Evolutionary conservation across 2,888 invertebrate species (phyloP).

Genomic region (Tillus elongatus): DNA sequence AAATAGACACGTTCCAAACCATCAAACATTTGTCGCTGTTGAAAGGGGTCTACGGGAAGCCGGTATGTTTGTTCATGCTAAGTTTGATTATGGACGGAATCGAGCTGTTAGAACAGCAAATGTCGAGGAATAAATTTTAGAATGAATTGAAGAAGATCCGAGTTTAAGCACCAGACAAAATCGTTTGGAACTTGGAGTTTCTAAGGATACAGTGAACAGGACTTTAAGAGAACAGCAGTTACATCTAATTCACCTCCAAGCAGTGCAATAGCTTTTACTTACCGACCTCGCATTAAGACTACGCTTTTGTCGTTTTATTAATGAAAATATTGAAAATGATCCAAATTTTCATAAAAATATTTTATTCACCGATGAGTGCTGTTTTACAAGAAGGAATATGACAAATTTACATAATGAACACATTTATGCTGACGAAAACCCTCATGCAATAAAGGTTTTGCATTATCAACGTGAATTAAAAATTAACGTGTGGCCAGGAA

Average conservation of each 20-base stretch:
- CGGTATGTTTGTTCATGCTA: slow-evolving; percentile 1
- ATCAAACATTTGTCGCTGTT: slow-evolving; percentile 6
- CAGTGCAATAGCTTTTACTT: neutral
- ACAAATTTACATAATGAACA: slow-evolving; percentile 6
- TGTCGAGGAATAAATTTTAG: neutral
- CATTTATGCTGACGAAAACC: slow-evolving; percentile 9
- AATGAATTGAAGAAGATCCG: slow-evolving; percentile 1
- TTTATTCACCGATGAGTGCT: slow-evolving; percentile 8
- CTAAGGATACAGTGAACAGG: neutral
- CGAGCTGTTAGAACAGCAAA: neutral
- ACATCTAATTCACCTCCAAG: neutral
- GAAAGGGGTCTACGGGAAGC: slow-evolving; percentile 1
- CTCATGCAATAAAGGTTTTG: slow-evolving; percentile 2
- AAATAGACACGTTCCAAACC: slow-evolving; percentile 5
- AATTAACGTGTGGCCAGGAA: slow-evolving; percentile 5
- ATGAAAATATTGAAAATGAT: neutral
- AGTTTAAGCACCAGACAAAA: neutral
- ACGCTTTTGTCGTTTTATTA: slow-evolving; percentile 1
- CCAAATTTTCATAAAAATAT: too few species aligned
- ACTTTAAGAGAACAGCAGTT: neutral
- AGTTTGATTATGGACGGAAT: slow-evolving; percentile 1
- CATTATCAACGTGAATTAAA: slow-evolving; percentile 5
- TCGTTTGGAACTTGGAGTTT: neutral
- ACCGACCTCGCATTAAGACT: neutral
- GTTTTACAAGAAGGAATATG: slow-evolving; percentile 8